Base-by-base conservation (phyloP, 2,888 invertebrate genomes). In the Phortica okadai region DNA sequence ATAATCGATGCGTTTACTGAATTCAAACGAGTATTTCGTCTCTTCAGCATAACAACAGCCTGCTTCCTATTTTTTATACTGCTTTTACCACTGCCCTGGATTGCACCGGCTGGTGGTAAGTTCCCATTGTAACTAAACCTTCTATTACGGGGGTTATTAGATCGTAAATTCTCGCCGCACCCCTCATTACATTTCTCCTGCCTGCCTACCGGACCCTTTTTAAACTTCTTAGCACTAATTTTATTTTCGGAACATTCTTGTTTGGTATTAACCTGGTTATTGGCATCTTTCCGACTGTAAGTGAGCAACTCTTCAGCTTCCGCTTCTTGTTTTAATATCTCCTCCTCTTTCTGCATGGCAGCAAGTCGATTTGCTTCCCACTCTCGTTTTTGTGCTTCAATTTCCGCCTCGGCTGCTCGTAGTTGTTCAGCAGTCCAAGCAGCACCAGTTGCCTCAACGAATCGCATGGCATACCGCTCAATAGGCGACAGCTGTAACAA, bases 381-480 rank as follows among this genome's bases (percentile, higher is more conserved):
- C 89, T 96, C 96, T 81, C 95, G 95, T 91, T 97, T 97, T 90
- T 96, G 95, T 73, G 95, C 94, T 89, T 96, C 96, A 73, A 97
- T 94, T 90, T 97, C 97, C 67, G 96, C 96, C 91, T 98, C 97
- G 16, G 98, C 98, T 59, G 95, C 96, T 14, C 95, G 95, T 56
- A 97, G 90, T 86, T 98, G 97, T 88, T 98, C 98, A 0, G 96
- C 96, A 16, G 95, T 95, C 93, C 94, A 95, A n/a, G 94, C 94
- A 1, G 93, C 93, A 25, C 95, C 94, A 76, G 97, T 95, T 83
- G 95, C 94, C 92, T 99, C 99, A 84, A 99, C 95, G 89, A 97
- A 95, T 33, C 95, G 94, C 94, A 99, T 97, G 16, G 99, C 99
- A 92, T 98, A 99, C 75, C 96, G 94, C 92, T 99, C 99, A 79